Conservation (phyloP, 2,888 invertebrate species). For the Hipparchia semele region DNA sequence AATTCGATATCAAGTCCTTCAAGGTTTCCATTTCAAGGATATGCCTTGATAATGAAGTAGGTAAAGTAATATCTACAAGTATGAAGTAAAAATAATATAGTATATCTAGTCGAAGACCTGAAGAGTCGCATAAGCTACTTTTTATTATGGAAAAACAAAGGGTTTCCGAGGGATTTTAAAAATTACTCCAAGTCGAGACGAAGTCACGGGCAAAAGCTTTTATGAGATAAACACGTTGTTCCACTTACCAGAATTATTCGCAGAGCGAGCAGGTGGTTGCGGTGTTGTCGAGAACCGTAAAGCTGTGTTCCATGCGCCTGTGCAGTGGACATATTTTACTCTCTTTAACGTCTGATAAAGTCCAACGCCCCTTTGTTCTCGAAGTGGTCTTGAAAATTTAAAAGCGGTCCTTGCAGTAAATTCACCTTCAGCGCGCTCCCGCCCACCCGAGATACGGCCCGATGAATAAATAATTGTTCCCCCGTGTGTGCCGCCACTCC, state of each 20-base stretch:
- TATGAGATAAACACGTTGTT: background rate
- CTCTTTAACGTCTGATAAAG: conserved; percentile 72
- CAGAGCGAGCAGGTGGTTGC: conserved; percentile 61
- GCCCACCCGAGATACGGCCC: conserved; percentile 54
- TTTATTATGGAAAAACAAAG: too few relatives aligned
- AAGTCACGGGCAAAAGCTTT: too few relatives aligned
- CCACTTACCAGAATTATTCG: background rate
- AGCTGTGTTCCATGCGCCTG: conserved; percentile 52
- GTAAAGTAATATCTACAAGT: background rate
- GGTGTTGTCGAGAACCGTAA: conserved; percentile 51
- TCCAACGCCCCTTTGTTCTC: conserved; percentile 69
- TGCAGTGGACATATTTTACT: conserved; percentile 74
- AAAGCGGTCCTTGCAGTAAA: conserved; percentile 71
- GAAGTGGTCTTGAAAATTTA: conserved; percentile 70
- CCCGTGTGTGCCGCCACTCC: conserved; percentile 26
- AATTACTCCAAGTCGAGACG: too few relatives aligned
- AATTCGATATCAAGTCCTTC: conserved; percentile 79
- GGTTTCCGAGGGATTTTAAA: too few relatives aligned
- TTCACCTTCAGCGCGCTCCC: conserved; percentile 55
- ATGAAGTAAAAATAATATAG: too few relatives aligned
- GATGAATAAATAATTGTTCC: conserved; percentile 65
- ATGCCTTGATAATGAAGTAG: background rate
- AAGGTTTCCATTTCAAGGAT: background rate
- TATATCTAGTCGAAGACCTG: too few relatives aligned
- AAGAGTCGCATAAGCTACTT: too few relatives aligned